Percentiles rank a stretch among this genome's conserved stretches.
phyloP scores from a whole-genome alignment of 2,113 vertebrate species.

The Pygoscelis adeliae region DNA sequence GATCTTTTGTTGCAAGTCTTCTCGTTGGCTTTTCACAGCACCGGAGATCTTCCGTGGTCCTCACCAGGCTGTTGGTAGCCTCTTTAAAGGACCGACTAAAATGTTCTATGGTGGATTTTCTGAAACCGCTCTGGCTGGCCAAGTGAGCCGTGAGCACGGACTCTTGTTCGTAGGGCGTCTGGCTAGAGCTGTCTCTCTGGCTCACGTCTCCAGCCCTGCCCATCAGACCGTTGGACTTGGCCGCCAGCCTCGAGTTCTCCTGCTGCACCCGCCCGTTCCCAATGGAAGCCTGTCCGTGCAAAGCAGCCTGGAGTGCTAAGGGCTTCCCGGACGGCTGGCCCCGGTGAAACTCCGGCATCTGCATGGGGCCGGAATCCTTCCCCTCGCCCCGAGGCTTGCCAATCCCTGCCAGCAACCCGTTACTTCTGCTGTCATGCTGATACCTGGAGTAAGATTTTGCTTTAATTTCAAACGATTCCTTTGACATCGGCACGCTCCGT shows the following conservation, averaged over 20 bases:
- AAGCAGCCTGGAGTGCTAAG: conserved; percentile 81
- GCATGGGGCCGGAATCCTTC: conserved; percentile 27
- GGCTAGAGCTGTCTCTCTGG: conserved; percentile 86
- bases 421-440: conserved; percentile 81
- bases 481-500: conserved; percentile 57
- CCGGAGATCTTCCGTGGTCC: conserved; percentile 86
- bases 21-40: conserved; percentile 83
- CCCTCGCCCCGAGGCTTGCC: conserved; percentile 63
- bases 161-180: conserved; percentile 76
- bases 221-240: conserved; percentile 84
- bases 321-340: conserved; percentile 84
- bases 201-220: conserved; percentile 74
- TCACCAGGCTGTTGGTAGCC: conserved; percentile 87
- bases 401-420: conserved; percentile 76
- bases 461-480: conserved; percentile 71
- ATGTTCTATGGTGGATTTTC: conserved; percentile 87
- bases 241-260: conserved; percentile 48
- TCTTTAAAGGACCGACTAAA: conserved; percentile 92
- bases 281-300: conserved; percentile 86
- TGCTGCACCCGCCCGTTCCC: conserved; percentile 83
- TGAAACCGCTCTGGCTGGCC: conserved; percentile 79
- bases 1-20: conserved; percentile 80
- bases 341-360: conserved; percentile 66
- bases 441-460: conserved; percentile 78
- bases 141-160: conserved; percentile 68